A percentile compares a stretch with the other conserved stretches of the same genome.
Conservation (phyloP, 2,797 vertebrate genomes). For the Hydrocynus forskahlii region DNA sequence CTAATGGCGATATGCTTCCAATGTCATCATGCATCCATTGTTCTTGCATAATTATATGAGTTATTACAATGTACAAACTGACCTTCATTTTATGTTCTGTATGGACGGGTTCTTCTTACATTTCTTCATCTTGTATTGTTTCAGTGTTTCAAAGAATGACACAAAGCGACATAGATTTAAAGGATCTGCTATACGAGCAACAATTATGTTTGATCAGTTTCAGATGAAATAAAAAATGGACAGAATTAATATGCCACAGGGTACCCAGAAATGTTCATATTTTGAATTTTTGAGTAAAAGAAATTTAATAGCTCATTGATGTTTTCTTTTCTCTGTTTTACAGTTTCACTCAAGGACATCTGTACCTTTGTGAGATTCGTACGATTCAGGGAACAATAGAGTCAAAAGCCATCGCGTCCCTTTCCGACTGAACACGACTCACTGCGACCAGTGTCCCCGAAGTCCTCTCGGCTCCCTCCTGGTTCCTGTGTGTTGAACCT, state of each 20-base stretch:
- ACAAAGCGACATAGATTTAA: too few relatives aligned
- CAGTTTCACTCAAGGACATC: constrained; percentile 80
- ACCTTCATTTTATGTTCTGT: background rate
- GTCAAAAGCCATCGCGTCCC: constrained; percentile 47
- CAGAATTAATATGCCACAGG: background rate
- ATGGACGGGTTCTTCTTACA: background rate
- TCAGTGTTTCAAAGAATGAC: too few relatives aligned
- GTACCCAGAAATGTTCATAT: background rate
- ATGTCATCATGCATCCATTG: too few relatives aligned
- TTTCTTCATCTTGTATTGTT: too few relatives aligned
- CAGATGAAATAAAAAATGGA: too few relatives aligned
- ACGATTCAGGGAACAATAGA: constrained; percentile 59
- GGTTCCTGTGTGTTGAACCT: constrained; percentile 48
- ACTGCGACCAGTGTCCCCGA: constrained; percentile 34
- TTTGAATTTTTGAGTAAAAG: background rate
- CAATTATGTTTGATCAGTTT: too few relatives aligned
- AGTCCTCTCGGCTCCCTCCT: constrained; percentile 45
- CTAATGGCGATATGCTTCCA: background rate
- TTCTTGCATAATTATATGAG: background rate
- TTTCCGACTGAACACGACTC: constrained; percentile 46
- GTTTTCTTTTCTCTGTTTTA: constrained; percentile 51
- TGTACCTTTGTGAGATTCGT: constrained; percentile 73
- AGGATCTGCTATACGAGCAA: too few relatives aligned
- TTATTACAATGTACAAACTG: background rate
- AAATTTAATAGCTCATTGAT: constrained; percentile 6